phyloP scores from a whole-genome alignment of 2,797 vertebrate genomes.

The Sebastes steindachneri region DNA sequence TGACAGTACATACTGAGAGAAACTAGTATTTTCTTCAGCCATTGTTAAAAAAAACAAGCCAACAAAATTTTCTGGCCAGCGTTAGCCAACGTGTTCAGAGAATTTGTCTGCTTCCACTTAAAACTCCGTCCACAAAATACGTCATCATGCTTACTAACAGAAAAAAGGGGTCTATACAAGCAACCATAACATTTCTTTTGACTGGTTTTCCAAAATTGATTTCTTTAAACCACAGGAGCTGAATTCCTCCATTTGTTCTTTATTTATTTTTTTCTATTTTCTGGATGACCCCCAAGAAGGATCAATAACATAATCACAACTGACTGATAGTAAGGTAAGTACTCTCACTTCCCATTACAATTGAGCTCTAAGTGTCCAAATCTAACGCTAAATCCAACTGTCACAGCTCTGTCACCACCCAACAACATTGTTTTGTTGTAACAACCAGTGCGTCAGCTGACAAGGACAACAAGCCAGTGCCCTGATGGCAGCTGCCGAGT shows the following conservation, averaged over 20 bases:
- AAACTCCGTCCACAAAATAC: no score
- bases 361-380: not conserved
- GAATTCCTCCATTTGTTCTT: not conserved
- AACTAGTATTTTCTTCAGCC: no score
- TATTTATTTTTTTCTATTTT: not conserved
- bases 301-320: not conserved
- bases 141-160: no score
- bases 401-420: conserved; percentile 14
- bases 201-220: not conserved
- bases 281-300: not conserved
- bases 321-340: not conserved
- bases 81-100: no score
- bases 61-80: no score
- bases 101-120: no score
- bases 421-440: conserved; percentile 10
- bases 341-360: not conserved
- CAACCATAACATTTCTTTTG: not conserved
- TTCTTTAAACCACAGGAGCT: not conserved
- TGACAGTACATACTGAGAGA: no score
- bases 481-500: conserved; percentile 51
- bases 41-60: no score
- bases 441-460: conserved; percentile 46
- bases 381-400: conserved; percentile 2
- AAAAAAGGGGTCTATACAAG: not conserved
- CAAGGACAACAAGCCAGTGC: conserved; percentile 46